Evolutionary conservation across 2,888 invertebrate genomes (phyloP).

Genomic region (Scaptomyza parva): DNA sequence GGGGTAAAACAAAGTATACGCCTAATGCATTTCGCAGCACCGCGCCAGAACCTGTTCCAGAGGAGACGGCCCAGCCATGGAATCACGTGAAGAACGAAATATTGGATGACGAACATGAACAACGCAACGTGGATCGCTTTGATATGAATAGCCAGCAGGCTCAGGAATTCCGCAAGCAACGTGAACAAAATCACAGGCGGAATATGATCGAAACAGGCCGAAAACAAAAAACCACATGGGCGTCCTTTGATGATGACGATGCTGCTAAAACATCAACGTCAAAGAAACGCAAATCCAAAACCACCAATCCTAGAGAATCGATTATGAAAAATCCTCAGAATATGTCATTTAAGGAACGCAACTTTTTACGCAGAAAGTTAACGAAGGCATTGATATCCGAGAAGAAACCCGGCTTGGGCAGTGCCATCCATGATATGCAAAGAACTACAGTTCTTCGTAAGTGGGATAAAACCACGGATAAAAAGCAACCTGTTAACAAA

Average conservation of each 20-base stretch:
- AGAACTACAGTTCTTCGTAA: not conserved
- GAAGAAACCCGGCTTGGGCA: rapidly evolving
- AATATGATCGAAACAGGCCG: conserved; percentile 70
- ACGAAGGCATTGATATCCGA: conserved; percentile 11
- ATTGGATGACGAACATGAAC: conserved; percentile 60
- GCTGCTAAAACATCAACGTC: not conserved
- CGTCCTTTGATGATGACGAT: conserved; percentile 67
- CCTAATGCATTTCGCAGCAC: conserved; percentile 42
- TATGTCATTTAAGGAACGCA: conserved; percentile 64
- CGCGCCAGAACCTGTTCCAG: conserved; percentile 2
- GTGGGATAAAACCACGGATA: not conserved
- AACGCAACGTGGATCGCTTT: conserved; percentile 33
- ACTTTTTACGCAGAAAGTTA: conserved; percentile 45
- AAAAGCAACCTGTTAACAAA: not conserved
- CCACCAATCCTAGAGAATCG: not conserved
- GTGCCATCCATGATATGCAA: conserved; percentile 28
- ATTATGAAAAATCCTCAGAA: conserved; percentile 9
- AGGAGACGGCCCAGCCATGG: conserved; percentile 78
- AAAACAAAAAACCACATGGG: conserved; percentile 76
- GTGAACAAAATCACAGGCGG: conserved; percentile 75
- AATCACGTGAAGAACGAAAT: conserved; percentile 75
- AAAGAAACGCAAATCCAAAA: not conserved
- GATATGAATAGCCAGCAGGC: conserved; percentile 61
- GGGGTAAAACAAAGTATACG: conserved; percentile 75
- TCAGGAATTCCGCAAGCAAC: conserved; percentile 57